Evolutionary conservation across 2,113 vertebrate species (phyloP).

Genomic region (Phyllopteryx taeniolatus): DNA sequence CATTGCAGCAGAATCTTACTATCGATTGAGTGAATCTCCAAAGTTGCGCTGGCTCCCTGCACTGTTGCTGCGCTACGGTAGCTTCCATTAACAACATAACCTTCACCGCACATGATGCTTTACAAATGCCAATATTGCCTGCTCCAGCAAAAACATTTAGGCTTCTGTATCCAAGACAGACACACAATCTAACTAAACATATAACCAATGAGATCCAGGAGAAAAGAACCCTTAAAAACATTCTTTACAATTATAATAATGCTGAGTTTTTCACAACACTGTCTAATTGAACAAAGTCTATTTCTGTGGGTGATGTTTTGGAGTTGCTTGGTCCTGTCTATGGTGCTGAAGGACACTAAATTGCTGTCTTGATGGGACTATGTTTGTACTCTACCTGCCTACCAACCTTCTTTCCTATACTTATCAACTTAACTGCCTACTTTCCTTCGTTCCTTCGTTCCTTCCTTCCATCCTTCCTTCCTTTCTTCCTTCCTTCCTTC

Average conservation of each 20-base stretch:
- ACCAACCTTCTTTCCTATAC: too few species aligned
- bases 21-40: not conserved
- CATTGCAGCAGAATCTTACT: not conserved
- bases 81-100: not conserved
- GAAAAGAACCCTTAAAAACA: not conserved
- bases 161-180: not conserved
- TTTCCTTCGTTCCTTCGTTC: too few species aligned
- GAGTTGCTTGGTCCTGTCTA: not conserved
- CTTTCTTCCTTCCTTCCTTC: not conserved
- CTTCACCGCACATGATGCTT: not conserved
- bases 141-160: not conserved
- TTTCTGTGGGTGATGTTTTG: not conserved
- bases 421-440: too few species aligned
- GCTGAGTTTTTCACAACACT: not conserved
- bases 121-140: not conserved
- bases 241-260: not conserved
- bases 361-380: not conserved
- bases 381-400: too few species aligned
- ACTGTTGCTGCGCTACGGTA: not conserved
- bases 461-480: too few species aligned
- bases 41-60: not conserved
- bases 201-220: not conserved
- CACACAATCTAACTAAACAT: not conserved
- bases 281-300: not conserved
- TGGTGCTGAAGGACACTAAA: constrained; percentile 1